These are phyloP conservation scores for Heteronetta atricapilla DNA, from an alignment of 2,113 vertebrate genomes.

Conservation along the genomic window DNA sequence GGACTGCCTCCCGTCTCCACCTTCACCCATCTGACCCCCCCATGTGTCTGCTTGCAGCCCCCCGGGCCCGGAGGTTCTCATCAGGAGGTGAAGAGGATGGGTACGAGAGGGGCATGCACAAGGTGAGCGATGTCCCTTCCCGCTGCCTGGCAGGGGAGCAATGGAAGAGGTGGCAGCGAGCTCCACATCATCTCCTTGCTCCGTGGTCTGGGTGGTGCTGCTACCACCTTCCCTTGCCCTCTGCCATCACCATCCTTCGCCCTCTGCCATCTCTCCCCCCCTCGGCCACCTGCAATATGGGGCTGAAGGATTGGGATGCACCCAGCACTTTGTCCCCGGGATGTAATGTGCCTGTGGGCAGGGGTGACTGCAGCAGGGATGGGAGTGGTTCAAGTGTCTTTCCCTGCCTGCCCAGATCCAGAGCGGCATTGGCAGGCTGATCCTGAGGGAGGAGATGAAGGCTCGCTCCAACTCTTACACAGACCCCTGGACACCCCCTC, in stretches of 20 bases:
- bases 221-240: not conserved
- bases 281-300: accelerated
- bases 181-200: not conserved
- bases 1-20: not conserved
- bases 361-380: not conserved
- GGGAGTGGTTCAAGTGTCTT: not conserved
- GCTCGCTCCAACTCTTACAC: slow-evolving; percentile 94
- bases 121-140: slow-evolving; percentile 66
- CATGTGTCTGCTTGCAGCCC: slow-evolving; percentile 67
- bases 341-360: not conserved
- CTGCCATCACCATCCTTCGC: not conserved
- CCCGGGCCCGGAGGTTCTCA: slow-evolving; percentile 83
- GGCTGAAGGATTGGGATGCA: not conserved
- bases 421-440: slow-evolving; percentile 95
- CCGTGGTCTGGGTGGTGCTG: not conserved
- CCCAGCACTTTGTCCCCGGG: not conserved
- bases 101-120: slow-evolving; percentile 85
- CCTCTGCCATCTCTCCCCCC: not conserved
- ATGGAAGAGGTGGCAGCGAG: not conserved
- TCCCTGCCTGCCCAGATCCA: slow-evolving; percentile 82
- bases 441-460: slow-evolving; percentile 99
- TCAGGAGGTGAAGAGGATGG: slow-evolving; percentile 86
- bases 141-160: not conserved
- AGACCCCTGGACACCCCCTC: slow-evolving; percentile 94
- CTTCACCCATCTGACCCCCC: not conserved